Evolutionary conservation across 2,797 vertebrate species (phyloP).

Genomic region (Rhadinocentrus ornatus): DNA sequence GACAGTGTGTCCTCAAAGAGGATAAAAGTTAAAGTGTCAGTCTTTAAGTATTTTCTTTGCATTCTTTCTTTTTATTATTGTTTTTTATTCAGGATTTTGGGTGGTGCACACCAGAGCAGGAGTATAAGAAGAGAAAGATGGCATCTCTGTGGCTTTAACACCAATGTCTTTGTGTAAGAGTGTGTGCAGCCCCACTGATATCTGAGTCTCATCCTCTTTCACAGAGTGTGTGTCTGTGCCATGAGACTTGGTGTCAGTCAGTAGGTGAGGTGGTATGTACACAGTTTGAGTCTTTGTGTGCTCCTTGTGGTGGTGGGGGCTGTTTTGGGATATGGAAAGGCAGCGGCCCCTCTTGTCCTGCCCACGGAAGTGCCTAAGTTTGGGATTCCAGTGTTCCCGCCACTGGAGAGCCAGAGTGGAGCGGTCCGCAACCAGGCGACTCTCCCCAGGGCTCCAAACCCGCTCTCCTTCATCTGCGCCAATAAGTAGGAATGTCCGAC

Average conservation of each 20-base stretch:
- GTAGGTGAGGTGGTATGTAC: constrained; percentile 81
- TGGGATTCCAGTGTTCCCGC: constrained; percentile 90
- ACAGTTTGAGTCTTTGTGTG: constrained; percentile 40
- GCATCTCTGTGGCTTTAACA: constrained; percentile 2
- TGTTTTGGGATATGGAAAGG: constrained; percentile 47
- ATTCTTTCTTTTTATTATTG: background rate
- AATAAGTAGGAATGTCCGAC: constrained; percentile 86
- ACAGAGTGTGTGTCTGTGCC: constrained; percentile 24
- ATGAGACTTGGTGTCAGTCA: constrained; percentile 43
- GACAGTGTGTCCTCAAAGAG: background rate
- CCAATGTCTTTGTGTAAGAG: constrained; percentile 1
- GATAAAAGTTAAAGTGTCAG: background rate
- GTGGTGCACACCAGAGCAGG: constrained; percentile 55
- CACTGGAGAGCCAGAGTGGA: constrained; percentile 88
- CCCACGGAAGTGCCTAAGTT: constrained; percentile 87
- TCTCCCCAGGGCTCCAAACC: constrained; percentile 82
- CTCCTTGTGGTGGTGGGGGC: constrained; percentile 32
- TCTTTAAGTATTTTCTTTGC: background rate
- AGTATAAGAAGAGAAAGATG: constrained; percentile 5
- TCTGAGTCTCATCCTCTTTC: constrained; percentile 18
- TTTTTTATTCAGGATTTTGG: constrained; percentile 40
- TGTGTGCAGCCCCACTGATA: constrained; percentile 8
- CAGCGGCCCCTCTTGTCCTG: constrained; percentile 87
- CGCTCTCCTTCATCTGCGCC: constrained; percentile 81
- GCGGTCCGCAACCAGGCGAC: constrained; percentile 87